Evolutionary conservation across 92 coral and sea anemone species (phyloP).

Genomic region (Palythoa grandis): DNA sequence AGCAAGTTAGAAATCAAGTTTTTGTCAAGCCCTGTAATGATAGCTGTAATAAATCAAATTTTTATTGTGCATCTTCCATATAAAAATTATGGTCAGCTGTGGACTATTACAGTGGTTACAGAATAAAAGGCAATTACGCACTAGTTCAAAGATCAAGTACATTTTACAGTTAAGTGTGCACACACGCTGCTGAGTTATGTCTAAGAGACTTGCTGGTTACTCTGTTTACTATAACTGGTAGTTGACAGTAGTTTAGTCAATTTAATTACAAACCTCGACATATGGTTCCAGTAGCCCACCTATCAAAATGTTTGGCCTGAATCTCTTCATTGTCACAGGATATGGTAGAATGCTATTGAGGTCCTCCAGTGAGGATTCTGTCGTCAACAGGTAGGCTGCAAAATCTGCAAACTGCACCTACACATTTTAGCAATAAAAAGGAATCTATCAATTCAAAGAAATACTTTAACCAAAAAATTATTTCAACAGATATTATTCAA

Average conservation of each 20-base stretch:
- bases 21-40: too few relatives aligned
- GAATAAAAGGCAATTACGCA: too few relatives aligned
- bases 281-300: conserved; percentile 69
- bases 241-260: not conserved
- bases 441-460: not conserved
- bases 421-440: not conserved
- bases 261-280: conserved; percentile 71
- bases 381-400: conserved; percentile 64
- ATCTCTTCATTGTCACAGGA: conserved; percentile 73
- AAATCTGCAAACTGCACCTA: conserved; percentile 76
- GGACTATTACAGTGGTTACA: too few relatives aligned
- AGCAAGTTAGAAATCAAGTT: too few relatives aligned
- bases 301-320: conserved; percentile 80
- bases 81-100: too few relatives aligned
- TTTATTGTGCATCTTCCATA: too few relatives aligned
- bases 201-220: too few relatives aligned
- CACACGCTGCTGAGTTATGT: too few relatives aligned
- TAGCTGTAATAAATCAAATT: too few relatives aligned
- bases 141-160: too few relatives aligned
- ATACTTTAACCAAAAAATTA: not conserved
- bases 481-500: too few relatives aligned
- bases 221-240: not conserved
- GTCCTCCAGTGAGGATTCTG: conserved; percentile 72
- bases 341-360: conserved; percentile 60
- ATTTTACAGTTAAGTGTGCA: too few relatives aligned